Evolutionary conservation across 2,888 invertebrate genomes (phyloP).

Genomic region (Brenthis daphne): DNA sequence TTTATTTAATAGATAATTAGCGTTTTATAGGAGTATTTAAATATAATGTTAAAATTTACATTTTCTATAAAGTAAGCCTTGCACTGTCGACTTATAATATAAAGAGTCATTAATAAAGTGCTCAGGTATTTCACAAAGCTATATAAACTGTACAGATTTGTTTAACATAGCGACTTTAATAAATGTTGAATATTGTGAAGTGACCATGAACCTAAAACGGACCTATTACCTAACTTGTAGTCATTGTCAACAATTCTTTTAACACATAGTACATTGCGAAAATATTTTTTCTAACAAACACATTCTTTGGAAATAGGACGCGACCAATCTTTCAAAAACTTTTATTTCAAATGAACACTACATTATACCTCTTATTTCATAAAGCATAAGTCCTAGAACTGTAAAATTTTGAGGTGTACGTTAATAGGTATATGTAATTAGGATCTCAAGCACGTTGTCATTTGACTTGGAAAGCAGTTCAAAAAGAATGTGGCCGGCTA

Average conservation of each 20-base stretch:
- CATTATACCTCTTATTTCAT: constrained; percentile 7
- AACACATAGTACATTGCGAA: constrained; percentile 56
- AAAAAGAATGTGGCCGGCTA: constrained; percentile 56
- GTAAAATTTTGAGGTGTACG: constrained; percentile 37
- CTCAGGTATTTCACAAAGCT: too few species aligned
- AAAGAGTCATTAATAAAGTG: too few species aligned
- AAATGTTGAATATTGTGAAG: constrained; percentile 24
- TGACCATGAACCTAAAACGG: constrained; percentile 44
- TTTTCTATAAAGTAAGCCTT: too few species aligned
- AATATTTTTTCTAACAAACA: constrained; percentile 43
- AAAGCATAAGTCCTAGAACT: constrained; percentile 5
- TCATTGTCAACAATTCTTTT: constrained; percentile 30
- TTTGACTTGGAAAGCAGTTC: constrained; percentile 72
- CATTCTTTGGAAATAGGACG: constrained; percentile 63
- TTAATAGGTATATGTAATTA: constrained; percentile 61
- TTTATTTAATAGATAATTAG: too few species aligned
- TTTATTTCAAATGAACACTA: constrained; percentile 28
- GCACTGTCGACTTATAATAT: too few species aligned
- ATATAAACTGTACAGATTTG: too few species aligned
- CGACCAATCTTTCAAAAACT: constrained; percentile 65
- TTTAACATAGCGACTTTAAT: too few species aligned
- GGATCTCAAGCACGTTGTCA: constrained; percentile 62
- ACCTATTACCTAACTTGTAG: constrained; percentile 28
- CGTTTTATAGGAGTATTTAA: too few species aligned
- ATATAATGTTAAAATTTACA: too few species aligned